Percentiles rank a stretch among this genome's conserved stretches.
Evolutionary conservation across 2,113 vertebrate genomes (phyloP).

Genomic region (Hystrix brachyura): DNA sequence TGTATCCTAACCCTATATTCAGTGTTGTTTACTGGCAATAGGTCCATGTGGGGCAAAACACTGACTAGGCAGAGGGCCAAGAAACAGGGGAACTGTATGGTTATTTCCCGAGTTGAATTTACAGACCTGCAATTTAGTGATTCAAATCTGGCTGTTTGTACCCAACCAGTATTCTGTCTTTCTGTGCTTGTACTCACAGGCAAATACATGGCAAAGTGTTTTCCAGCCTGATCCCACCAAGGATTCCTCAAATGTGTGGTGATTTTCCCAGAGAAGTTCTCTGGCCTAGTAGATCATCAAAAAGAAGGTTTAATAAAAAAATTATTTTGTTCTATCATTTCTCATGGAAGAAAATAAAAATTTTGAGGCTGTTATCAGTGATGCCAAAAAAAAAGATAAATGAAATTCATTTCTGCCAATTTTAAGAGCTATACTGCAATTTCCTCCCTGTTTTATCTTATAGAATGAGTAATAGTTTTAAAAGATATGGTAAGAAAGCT

Average conservation of each 20-base stretch:
- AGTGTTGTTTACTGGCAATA: neutral
- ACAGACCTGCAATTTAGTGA: slow-evolving; percentile 36
- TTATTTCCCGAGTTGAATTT: slow-evolving; percentile 59
- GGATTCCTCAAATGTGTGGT: neutral
- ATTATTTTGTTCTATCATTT: neutral
- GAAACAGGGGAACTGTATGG: neutral
- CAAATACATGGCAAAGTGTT: neutral
- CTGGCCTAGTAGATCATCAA: neutral
- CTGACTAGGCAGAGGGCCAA: neutral
- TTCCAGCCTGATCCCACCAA: neutral
- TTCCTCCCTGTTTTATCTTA: neutral
- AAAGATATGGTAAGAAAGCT: neutral
- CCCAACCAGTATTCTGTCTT: neutral
- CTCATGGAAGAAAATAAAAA: slow-evolving; percentile 33
- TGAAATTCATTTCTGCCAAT: slow-evolving; percentile 12
- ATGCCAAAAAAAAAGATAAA: slow-evolving; percentile 3
- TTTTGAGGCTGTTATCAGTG: neutral
- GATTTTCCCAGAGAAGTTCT: slow-evolving; percentile 1
- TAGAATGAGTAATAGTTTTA: neutral
- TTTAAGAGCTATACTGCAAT: neutral
- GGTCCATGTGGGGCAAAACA: neutral
- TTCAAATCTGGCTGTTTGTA: neutral
- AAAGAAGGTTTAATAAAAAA: slow-evolving; percentile 7
- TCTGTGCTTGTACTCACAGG: neutral
- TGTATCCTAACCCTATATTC: neutral